These are phyloP conservation scores for Brotula barbata DNA, from an alignment of 2,797 vertebrate genomes.

Conservation along the genomic window DNA sequence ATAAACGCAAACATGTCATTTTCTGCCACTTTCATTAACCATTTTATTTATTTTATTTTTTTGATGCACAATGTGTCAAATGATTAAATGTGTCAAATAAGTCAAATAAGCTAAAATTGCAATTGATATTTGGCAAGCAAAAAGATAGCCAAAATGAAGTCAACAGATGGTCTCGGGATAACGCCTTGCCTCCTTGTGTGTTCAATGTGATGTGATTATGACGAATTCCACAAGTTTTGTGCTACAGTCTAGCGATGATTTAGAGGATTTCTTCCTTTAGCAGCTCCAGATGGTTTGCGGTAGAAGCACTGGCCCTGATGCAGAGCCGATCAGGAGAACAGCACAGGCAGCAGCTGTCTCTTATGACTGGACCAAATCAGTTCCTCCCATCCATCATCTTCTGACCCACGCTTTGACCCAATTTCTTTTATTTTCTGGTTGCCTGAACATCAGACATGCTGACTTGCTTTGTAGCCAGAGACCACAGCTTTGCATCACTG, in stretches of 20 bases:
- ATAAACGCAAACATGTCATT: conserved; percentile 13
- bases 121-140: background rate
- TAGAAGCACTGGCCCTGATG: conserved; percentile 10
- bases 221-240: background rate
- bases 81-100: background rate
- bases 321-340: background rate
- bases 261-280: conserved; percentile 10
- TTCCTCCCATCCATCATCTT: conserved; percentile 43
- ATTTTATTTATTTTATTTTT: background rate
- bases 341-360: conserved; percentile 45
- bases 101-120: background rate
- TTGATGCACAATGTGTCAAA: background rate
- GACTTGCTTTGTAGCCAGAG: conserved; percentile 25
- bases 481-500: conserved; percentile 7
- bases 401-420: conserved; percentile 48
- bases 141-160: background rate
- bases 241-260: background rate
- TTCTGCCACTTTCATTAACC: conserved; percentile 4
- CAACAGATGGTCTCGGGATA: background rate
- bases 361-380: conserved; percentile 32
- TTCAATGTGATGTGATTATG: background rate
- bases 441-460: conserved; percentile 47
- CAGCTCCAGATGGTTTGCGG: conserved; percentile 25
- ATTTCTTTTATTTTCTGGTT: conserved; percentile 60
- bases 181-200: conserved; percentile 2